A percentile compares a stretch with the other conserved stretches of the same genome.
These are phyloP conservation scores for Ladona fulva DNA, from an alignment of 1,140 invertebrate species.

Conservation along the genomic window DNA sequence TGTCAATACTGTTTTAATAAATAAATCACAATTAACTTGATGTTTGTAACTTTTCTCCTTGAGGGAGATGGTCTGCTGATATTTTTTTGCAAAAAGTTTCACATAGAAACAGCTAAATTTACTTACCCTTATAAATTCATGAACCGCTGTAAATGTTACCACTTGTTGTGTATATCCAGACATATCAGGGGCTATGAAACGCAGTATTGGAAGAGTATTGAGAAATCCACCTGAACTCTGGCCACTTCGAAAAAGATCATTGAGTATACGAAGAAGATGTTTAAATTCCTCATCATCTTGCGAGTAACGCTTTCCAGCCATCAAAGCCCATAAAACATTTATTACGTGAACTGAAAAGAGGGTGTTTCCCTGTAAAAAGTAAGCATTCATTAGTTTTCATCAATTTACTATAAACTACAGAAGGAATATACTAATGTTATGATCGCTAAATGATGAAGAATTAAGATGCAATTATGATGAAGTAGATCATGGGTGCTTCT, in stretches of 20 bases:
- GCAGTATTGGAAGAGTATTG: background rate
- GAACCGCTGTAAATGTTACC: background rate
- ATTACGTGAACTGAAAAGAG: constrained; percentile 19
- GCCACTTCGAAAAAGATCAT: background rate
- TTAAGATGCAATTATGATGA: too few species aligned
- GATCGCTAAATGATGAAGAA: too few species aligned
- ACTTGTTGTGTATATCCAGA: background rate
- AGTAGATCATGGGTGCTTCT: too few species aligned
- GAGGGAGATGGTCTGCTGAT: too few species aligned
- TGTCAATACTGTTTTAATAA: too few species aligned
- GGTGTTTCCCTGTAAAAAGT: constrained; percentile 7
- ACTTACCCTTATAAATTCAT: background rate
- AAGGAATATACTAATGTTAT: too few species aligned
- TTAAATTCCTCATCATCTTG: constrained; percentile 10
- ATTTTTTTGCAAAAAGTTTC: too few species aligned
- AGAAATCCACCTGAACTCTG: background rate
- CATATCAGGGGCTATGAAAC: background rate
- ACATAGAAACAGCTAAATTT: background rate
- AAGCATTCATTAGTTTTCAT: background rate
- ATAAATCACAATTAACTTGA: too few species aligned
- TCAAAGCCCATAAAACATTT: constrained; percentile 27
- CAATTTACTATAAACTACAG: too few species aligned
- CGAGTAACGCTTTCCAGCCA: constrained; percentile 23
- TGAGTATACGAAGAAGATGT: constrained; percentile 17
- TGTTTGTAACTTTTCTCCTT: too few species aligned